Conservation (phyloP, 2,888 invertebrate genomes). For the Folsomia candida region DNA sequence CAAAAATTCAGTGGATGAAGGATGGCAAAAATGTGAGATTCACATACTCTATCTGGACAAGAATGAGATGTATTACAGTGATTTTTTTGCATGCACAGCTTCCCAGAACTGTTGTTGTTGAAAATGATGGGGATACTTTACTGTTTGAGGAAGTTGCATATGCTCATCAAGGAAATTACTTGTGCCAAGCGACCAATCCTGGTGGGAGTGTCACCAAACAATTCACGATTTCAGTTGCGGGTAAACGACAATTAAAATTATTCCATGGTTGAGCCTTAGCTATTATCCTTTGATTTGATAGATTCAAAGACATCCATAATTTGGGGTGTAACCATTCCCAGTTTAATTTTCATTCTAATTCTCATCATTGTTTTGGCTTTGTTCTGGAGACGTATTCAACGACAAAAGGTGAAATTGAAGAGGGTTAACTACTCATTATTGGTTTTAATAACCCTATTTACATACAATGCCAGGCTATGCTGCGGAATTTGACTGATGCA, state of each 20-base stretch:
- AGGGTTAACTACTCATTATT: neutral
- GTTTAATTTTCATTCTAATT: conserved; percentile 5
- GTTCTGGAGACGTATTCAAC: conserved; percentile 17
- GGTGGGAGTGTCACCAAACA: neutral
- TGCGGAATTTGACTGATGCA: conserved; percentile 13
- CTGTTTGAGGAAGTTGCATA: conserved; percentile 11
- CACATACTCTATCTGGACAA: too few species aligned
- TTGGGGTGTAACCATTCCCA: neutral
- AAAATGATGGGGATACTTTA: conserved; percentile 3
- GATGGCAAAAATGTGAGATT: neutral
- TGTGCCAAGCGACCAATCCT: neutral
- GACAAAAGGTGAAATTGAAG: conserved; percentile 8
- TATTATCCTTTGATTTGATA: neutral
- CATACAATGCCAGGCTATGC: neutral
- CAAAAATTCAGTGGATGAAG: neutral
- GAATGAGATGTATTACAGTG: too few species aligned
- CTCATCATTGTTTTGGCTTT: neutral
- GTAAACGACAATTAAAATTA: too few species aligned
- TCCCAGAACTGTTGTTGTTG: conserved; percentile 3
- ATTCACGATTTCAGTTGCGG: neutral
- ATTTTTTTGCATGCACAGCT: neutral
- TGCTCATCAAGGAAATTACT: neutral
- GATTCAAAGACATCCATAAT: conserved; percentile 4
- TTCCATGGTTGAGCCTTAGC: neutral
- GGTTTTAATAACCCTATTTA: neutral